A percentile compares a stretch with the other conserved stretches of the same genome.
Evolutionary conservation across 2,888 invertebrate genomes (phyloP).

Genomic region (Nymphalis c-album): DNA sequence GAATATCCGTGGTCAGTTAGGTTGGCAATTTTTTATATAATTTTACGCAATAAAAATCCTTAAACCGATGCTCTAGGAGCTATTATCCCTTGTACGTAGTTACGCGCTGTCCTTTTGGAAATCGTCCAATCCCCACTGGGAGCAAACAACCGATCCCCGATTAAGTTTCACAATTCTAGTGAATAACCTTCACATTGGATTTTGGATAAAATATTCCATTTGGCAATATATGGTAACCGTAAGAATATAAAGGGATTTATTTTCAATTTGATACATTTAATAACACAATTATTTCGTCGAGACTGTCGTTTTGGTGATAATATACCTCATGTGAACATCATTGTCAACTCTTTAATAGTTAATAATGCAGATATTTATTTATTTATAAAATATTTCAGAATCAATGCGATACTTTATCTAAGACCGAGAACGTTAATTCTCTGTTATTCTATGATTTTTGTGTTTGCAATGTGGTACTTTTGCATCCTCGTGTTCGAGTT

Average conservation of each 20-base stretch:
- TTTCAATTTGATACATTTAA: constrained; percentile 22
- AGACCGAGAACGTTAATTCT: too few relatives aligned
- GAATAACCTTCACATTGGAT: constrained; percentile 35
- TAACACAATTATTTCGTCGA: not conserved
- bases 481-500: too few relatives aligned
- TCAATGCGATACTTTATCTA: too few relatives aligned
- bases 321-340: not conserved
- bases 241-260: constrained; percentile 15
- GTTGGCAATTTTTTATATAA: constrained; percentile 8
- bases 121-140: constrained; percentile 32
- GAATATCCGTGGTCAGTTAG: constrained; percentile 26
- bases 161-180: constrained; percentile 37
- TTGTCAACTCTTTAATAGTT: not conserved
- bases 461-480: too few relatives aligned
- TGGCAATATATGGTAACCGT: constrained; percentile 27
- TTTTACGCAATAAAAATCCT: constrained; percentile 19
- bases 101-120: constrained; percentile 26
- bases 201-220: constrained; percentile 35
- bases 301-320: not conserved
- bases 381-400: too few relatives aligned
- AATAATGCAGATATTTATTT: too few relatives aligned
- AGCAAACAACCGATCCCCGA: constrained; percentile 30
- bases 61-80: constrained; percentile 2
- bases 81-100: constrained; percentile 16
- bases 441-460: too few relatives aligned